Evolutionary conservation across 2,113 vertebrate genomes (phyloP).

Genomic region (Nyctereutes procyonoides): DNA sequence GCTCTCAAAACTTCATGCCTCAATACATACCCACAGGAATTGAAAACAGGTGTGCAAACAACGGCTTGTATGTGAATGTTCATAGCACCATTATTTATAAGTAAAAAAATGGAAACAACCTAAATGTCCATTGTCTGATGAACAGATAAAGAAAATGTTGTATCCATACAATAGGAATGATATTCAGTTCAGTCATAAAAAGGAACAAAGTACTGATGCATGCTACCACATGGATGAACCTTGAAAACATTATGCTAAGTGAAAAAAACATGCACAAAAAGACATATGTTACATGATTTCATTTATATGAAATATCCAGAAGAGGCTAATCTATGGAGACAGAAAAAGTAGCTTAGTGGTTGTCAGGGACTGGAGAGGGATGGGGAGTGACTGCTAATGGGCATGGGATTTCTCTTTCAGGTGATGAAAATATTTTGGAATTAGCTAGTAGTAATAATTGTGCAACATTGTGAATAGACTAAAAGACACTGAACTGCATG

Average conservation of each 20-base stretch:
- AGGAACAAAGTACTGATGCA: constrained; percentile 22
- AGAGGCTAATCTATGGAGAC: neutral
- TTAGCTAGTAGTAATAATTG: constrained; percentile 16
- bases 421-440: constrained; percentile 44
- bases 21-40: neutral
- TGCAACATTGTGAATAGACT: neutral
- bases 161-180: neutral
- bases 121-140: neutral
- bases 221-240: neutral
- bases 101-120: neutral
- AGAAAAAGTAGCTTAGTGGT: neutral
- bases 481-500: neutral
- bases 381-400: neutral
- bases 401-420: constrained; percentile 1
- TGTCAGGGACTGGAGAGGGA: neutral
- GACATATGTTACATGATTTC: constrained; percentile 7
- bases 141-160: neutral
- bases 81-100: constrained; percentile 17
- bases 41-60: constrained; percentile 45
- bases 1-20: neutral
- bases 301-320: constrained; percentile 44
- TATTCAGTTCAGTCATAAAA: constrained; percentile 47
- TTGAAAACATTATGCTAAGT: constrained; percentile 48
- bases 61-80: constrained; percentile 26
- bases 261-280: neutral